Evolutionary conservation across 1,140 invertebrate species (phyloP), one percentile per base, ranked within the genome.

Genomic region (Drosophila erecta): DNA sequence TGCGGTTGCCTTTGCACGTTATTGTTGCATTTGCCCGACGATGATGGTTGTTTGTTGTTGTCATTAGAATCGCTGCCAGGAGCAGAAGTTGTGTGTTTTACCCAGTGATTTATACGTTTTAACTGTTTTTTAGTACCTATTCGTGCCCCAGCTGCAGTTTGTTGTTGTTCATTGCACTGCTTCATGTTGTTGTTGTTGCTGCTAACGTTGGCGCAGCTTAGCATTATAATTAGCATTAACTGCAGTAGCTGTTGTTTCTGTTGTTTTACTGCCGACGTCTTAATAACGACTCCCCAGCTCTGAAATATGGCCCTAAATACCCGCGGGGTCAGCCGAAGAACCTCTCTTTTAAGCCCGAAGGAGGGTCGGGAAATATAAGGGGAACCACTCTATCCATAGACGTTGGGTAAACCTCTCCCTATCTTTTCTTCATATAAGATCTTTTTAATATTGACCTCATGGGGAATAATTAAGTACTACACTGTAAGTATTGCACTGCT

Each of bases 161-260:
- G 46, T 43, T 62, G 57, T 33, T 54, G 73, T 35, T 59, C 49
- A 55, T 67, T 66, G 50, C 55, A 59, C 70, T 77, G 40, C 46
- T 67, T 15, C 30, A 20, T 51, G 24, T 57, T 47, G 20, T 20
- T 47, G 49, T 57, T 57, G 40, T 30, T 4, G 14, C 14, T 38
- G 4, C 14, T 33, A 22, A 17, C 24, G 40, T 22, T 67, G 46
- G 27, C 33, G 43, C 50, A 62, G 50, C 55, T 38, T 57, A 74
- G 22, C 38, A 35, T 55, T 76, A 76, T 76, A 76, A 76, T 76
- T 76, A 76, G 72, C 72, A 75, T 76, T 76, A 58, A 58, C 60
- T 76, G 61, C 61, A 51, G 49, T 75, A 57, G 15, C 33, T 33
- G 35, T 60, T 41, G 30, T 38, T 38, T 14, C 37, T 38, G 17